A percentile compares a stretch with the other conserved stretches of the same genome.
phyloP scores from a whole-genome alignment of 2,888 invertebrate genomes.

The Drosophila dives region DNA sequence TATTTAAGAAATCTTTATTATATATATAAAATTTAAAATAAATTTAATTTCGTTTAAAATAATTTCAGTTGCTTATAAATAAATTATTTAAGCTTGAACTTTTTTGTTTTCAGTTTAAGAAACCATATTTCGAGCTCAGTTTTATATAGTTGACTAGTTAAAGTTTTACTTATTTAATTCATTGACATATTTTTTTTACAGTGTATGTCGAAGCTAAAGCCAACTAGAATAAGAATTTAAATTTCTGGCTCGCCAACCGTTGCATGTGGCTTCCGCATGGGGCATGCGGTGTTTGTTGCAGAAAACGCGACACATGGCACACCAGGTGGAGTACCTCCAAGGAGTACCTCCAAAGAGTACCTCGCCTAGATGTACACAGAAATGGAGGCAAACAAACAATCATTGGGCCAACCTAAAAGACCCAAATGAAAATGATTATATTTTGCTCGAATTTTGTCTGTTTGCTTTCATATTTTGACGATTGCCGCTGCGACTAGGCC shows the following conservation, averaged over 20 bases:
- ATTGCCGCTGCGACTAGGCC: conserved; percentile 48
- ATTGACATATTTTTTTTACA: conserved; percentile 25
- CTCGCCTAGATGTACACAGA: conserved; percentile 58
- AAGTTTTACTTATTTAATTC: background rate
- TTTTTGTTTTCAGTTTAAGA: background rate
- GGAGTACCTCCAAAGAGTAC: conserved; percentile 8
- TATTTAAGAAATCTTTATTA: background rate
- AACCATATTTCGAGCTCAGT: background rate
- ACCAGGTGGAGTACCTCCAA: background rate
- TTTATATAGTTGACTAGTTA: background rate
- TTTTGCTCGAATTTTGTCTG: conserved; percentile 47
- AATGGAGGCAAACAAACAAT: conserved; percentile 52
- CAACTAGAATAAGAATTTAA: conserved; percentile 21
- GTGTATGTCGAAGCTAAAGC: conserved; percentile 25
- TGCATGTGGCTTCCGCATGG: conserved; percentile 15
- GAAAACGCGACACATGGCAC: background rate
- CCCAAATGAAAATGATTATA: conserved; percentile 42
- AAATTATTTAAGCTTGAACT: background rate
- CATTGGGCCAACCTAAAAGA: conserved; percentile 36
- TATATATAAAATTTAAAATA: background rate
- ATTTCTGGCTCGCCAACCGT: conserved; percentile 29
- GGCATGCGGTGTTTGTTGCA: background rate
- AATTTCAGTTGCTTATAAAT: background rate
- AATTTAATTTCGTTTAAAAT: rapidly evolving
- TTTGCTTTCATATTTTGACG: conserved; percentile 56